Evolutionary conservation across 2,797 vertebrate species (phyloP), one percentile per base, ranked within the genome.

Genomic region (Enoplosus armatus): DNA sequence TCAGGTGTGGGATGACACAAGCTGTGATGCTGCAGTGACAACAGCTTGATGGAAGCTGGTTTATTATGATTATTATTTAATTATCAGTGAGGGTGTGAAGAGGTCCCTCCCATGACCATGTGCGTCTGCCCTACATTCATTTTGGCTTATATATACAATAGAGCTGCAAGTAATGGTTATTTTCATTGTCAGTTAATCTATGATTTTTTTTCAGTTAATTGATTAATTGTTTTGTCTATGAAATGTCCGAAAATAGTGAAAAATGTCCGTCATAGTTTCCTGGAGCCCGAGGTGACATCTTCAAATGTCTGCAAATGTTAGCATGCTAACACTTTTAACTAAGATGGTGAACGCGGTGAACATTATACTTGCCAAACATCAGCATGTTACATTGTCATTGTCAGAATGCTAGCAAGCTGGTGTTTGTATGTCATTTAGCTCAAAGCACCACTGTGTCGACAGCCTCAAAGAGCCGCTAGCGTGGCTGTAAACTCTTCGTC

Each of bases 51-150:
- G 56, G 58, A 69, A 59, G 16, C 59, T 53, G 53, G 18, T 72
- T 72, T 50, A 50, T 66, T 72, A 27, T 33, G 35, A 45, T 65
- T 29, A 22, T 51, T 8, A 50, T 69, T 39, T 51, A 37, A 58
- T 82, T 47, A 53, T 22, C 24, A 54, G 69, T 65, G 27, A 59
- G 65, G 68, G 62, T 47, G 59, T 53, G 60, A 63, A 56, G 48
- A 68, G 56, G 65, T 66, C 43, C 12, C 27, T 14, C 29, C 43
- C 20, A 5, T 60, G 29, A 63, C 24, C 35, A 26, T 55, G 59
- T 63, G 55, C 51, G 69, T 54, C 24, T 51, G 56, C 20, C 8
- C 4, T 43, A 53, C 18, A 54, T 18, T 58, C 0, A 43, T 35
- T 51, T 60, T 33, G 39, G 3, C 16, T 50, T 54, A 24, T 54